Base-by-base conservation (phyloP, 1,140 invertebrate genomes). In the Meloidogyne exigua region DNA sequence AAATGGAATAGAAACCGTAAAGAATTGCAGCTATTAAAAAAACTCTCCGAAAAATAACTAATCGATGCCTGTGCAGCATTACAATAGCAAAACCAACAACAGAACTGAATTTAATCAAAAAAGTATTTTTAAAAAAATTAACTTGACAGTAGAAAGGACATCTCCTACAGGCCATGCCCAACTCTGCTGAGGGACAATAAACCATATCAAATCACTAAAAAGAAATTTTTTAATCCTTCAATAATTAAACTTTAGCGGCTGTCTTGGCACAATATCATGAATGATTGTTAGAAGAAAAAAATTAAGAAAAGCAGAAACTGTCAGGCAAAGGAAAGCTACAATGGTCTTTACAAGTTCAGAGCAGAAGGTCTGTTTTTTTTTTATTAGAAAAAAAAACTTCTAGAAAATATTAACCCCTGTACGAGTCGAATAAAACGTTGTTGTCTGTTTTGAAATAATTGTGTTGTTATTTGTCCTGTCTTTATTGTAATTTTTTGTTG, bases 101-200 rank as follows among this genome's bases (percentile, higher is more conserved):
- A 12, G 85, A 78, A 73, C 84, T 85, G 9, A 39, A 39, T 39
- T 39, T 39, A 39, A 67, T 15, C 15, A 32, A 76, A 15, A 80
- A 25, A 39, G 73, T 44, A 62, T 44, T 13, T n/a, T 4, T 5
- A 42, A 2, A 23, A 62, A 76, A 63, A 9, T 15, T 42, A 71
- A 85, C 84, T 84, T 86, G 12, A 87, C 76, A 49, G 85, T 87
- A 10, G 86, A 87, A 11, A 87, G 76, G 2, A 87, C 85, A 72
- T 87, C 85, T 15, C 85, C 85, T 32, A 87, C 84, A 25, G 81
- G 69, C 85, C 85, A 87, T 11, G 85, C 85, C 85, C 85, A 87
- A 69, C 83, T 70, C 67, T 87, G 86, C 72, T 87, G 85, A 12
- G 79, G 76, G 15, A 87, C 82, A 12, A 87, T 36, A 64, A 85